Evolutionary conservation across 2,888 invertebrate genomes (phyloP).

Genomic region (Drosophila macrospina): DNA sequence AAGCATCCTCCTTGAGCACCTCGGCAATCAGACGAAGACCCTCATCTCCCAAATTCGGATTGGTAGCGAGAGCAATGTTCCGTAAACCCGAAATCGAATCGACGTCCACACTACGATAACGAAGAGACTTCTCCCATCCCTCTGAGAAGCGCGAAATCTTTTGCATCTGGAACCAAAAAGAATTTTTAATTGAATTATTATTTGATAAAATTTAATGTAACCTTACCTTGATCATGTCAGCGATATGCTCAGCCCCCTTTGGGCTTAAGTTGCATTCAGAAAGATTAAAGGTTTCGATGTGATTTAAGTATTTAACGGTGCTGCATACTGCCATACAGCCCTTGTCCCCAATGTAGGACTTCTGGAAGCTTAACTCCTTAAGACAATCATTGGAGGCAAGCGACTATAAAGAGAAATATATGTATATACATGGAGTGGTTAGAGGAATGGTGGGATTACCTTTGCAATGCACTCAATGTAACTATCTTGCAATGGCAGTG

Average conservation of each 20-base stretch:
- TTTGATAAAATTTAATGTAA: not conserved
- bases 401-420: slow-evolving; percentile 83
- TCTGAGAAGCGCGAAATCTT: slow-evolving; percentile 91
- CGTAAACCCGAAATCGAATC: slow-evolving; percentile 90
- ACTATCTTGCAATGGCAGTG: slow-evolving; percentile 89
- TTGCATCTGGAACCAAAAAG: slow-evolving; percentile 86
- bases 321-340: slow-evolving; percentile 90
- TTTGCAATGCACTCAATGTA: slow-evolving; percentile 88
- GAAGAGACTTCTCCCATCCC: slow-evolving; percentile 92
- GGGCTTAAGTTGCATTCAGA: slow-evolving; percentile 89
- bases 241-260: slow-evolving; percentile 88
- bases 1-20: slow-evolving; percentile 91
- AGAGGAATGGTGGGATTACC: slow-evolving; percentile 81
- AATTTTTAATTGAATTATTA: too few species aligned
- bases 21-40: slow-evolving; percentile 88
- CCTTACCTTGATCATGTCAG: slow-evolving; percentile 88
- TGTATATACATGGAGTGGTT: not conserved
- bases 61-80: slow-evolving; percentile 89
- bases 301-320: slow-evolving; percentile 89
- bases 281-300: slow-evolving; percentile 89
- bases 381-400: slow-evolving; percentile 88
- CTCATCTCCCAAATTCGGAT: slow-evolving; percentile 89
- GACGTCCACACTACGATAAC: slow-evolving; percentile 91
- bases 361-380: slow-evolving; percentile 89
- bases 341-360: slow-evolving; percentile 89